phyloP scores from a whole-genome alignment of 2,888 invertebrate species.

The Melanargia galathea region DNA sequence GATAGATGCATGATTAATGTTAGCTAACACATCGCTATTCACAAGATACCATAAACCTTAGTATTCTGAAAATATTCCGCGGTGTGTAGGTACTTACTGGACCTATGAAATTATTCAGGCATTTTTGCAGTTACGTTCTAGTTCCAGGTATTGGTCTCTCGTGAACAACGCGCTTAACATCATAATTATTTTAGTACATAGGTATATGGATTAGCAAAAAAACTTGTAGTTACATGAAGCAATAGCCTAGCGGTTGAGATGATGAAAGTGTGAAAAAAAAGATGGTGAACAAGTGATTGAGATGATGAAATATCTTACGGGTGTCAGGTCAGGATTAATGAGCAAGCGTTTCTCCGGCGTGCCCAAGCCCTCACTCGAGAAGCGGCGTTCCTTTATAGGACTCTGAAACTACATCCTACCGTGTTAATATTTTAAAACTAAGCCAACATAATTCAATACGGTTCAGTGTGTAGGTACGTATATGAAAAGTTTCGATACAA shows the following conservation, averaged over 20 bases:
- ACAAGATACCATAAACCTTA: too few species aligned
- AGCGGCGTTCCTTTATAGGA: slow-evolving; percentile 75
- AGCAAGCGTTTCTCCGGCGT: slow-evolving; percentile 80
- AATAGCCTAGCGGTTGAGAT: too few species aligned
- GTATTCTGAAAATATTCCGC: too few species aligned
- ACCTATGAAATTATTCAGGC: too few species aligned
- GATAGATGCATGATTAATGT: not conserved
- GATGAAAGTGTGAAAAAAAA: too few species aligned
- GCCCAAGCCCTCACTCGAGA: slow-evolving; percentile 71
- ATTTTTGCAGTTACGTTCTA: too few species aligned
- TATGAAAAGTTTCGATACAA: too few species aligned
- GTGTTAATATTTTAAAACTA: slow-evolving; percentile 52
- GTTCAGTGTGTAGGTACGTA: too few species aligned
- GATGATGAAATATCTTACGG: slow-evolving; percentile 65
- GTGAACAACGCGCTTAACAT: too few species aligned
- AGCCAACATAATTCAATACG: not conserved
- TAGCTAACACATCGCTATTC: not conserved
- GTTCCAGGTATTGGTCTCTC: too few species aligned
- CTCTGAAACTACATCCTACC: slow-evolving; percentile 76
- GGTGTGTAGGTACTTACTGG: too few species aligned
- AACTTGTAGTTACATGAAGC: slow-evolving; percentile 18
- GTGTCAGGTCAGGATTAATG: slow-evolving; percentile 77
- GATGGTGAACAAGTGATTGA: slow-evolving; percentile 28
- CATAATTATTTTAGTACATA: too few species aligned
- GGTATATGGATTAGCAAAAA: not conserved